Percentiles rank a stretch among this genome's conserved stretches.
These are phyloP conservation scores for Stegodyphus mimosarum DNA, from an alignment of 1,140 invertebrate genomes.

Conservation along the genomic window DNA sequence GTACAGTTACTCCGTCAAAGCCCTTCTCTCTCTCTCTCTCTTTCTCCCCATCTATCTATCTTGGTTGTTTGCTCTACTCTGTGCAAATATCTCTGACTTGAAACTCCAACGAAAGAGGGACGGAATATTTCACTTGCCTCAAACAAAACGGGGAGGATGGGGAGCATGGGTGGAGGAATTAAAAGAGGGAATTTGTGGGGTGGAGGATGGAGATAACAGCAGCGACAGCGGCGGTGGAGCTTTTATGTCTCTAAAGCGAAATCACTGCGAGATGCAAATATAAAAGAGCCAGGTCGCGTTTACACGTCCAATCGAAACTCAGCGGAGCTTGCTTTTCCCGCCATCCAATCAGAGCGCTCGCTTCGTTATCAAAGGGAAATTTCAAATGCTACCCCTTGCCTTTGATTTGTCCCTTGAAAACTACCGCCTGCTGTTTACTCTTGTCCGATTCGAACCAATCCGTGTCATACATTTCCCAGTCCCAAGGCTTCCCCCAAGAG, in stretches of 20 bases:
- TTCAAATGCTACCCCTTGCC: constrained; percentile 50
- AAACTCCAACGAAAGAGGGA: constrained; percentile 22
- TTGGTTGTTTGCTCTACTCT: constrained; percentile 49
- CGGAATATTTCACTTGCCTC: constrained; percentile 32
- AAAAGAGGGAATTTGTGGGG: not conserved
- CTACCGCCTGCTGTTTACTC: constrained; percentile 54
- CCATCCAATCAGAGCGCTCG: constrained; percentile 52
- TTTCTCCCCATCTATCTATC: not conserved
- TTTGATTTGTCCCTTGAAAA: constrained; percentile 60
- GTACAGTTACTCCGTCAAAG: too few relatives aligned
- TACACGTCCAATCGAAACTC: constrained; percentile 60
- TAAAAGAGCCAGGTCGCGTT: constrained; percentile 53
- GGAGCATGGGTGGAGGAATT: constrained; percentile 9
- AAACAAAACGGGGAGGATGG: constrained; percentile 8
- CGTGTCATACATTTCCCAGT: constrained; percentile 36
- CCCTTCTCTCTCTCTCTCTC: not conserved
- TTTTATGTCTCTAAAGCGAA: constrained; percentile 52
- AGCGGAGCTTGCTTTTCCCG: constrained; percentile 38
- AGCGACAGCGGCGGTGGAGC: not conserved
- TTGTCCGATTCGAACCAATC: constrained; percentile 56
- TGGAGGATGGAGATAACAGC: not conserved
- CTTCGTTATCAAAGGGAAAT: constrained; percentile 61
- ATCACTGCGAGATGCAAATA: constrained; percentile 54
- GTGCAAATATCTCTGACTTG: constrained; percentile 44
- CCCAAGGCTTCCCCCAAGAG: not conserved